These are phyloP conservation scores for Myanophis thanlyinensis DNA, from an alignment of 2,113 vertebrate species.

Conservation along the genomic window DNA sequence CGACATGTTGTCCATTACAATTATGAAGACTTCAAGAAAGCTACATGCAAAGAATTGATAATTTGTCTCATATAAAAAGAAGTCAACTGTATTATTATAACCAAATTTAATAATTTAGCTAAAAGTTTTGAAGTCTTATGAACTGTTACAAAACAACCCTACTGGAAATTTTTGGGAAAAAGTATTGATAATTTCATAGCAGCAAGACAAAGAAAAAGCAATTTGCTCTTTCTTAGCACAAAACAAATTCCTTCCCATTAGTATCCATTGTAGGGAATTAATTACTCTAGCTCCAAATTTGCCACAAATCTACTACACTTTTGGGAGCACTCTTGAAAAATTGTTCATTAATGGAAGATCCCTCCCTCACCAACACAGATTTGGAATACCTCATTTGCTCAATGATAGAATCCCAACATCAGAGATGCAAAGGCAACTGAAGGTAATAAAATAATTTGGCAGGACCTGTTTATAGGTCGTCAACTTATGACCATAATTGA, in stretches of 20 bases:
- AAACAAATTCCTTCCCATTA: neutral
- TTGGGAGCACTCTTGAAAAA: neutral
- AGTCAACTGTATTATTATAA: constrained; percentile 25
- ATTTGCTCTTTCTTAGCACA: neutral
- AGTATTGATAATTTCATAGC: neutral
- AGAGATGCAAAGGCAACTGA: neutral
- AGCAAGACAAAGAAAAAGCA: neutral
- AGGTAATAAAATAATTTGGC: neutral
- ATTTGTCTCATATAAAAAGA: constrained; percentile 40
- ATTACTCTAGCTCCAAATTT: neutral
- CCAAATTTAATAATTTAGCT: neutral
- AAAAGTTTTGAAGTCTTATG: neutral
- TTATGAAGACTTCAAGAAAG: constrained; percentile 12
- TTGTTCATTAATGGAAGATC: neutral
- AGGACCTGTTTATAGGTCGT: neutral
- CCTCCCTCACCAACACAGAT: neutral
- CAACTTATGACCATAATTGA: neutral
- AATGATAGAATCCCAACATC: neutral
- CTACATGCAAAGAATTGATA: constrained; percentile 29
- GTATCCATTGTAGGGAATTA: neutral
- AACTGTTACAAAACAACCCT: neutral
- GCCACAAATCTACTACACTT: neutral
- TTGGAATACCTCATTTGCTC: neutral
- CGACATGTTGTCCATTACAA: neutral
- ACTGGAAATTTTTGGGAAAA: neutral